Conservation (phyloP, 2,797 vertebrate species). For the Alfaro cultratus region DNA sequence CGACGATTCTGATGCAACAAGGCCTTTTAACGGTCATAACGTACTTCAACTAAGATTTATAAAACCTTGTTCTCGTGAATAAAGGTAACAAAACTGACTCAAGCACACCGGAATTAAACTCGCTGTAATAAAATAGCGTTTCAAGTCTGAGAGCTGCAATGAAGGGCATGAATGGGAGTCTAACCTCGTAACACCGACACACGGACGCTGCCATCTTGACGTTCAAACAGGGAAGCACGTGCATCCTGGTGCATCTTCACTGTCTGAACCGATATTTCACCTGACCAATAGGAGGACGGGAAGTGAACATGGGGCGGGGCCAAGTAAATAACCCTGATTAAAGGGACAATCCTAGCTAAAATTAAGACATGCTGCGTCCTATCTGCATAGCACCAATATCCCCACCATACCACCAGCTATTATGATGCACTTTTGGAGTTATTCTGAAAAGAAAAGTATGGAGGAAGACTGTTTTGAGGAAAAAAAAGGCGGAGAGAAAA, state of each 20-base stretch:
- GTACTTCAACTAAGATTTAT: not conserved
- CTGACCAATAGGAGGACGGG: conserved; percentile 56
- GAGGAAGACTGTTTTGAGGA: not conserved
- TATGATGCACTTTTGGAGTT: not conserved
- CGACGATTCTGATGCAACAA: conserved; percentile 35
- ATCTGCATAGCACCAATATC: not conserved
- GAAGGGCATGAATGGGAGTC: conserved; percentile 39
- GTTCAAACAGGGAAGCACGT: conserved; percentile 61
- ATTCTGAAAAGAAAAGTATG: not conserved
- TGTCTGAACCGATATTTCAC: conserved; percentile 54
- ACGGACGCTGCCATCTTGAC: conserved; percentile 82
- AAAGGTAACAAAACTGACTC: accelerated
- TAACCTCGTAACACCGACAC: conserved; percentile 79
- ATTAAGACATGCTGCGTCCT: not conserved
- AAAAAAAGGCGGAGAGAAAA: not conserved
- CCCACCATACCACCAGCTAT: not conserved
- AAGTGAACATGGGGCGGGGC: conserved; percentile 29
- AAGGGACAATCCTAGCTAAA: conserved; percentile 22
- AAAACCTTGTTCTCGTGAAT: accelerated
- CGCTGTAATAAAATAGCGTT: accelerated
- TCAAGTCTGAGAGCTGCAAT: accelerated
- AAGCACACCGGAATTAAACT: accelerated
- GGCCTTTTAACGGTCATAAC: conserved; percentile 35
- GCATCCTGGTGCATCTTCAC: conserved; percentile 41
- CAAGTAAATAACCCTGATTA: conserved; percentile 29